Conservation (phyloP, 2,888 invertebrate species). For the Nomada ruficornis region DNA sequence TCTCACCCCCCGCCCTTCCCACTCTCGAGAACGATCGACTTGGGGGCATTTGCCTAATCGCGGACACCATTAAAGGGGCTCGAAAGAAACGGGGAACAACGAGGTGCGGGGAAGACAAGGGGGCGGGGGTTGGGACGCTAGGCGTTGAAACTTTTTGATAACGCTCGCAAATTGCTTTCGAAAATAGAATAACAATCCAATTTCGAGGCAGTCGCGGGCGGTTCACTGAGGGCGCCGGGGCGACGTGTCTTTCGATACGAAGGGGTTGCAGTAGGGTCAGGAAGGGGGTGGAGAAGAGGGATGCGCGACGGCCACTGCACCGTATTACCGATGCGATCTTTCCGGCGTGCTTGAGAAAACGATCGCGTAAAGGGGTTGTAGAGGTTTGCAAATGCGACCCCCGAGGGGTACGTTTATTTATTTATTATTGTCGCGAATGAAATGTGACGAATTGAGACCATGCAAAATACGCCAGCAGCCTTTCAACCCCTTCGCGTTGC, state of each 20-base stretch:
- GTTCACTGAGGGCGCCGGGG: constrained; percentile 72
- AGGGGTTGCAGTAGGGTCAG: constrained; percentile 30
- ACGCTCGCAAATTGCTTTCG: constrained; percentile 84
- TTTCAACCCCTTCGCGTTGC: too few relatives aligned
- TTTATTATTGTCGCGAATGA: too few relatives aligned
- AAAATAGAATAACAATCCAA: constrained; percentile 84
- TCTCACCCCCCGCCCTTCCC: too few relatives aligned
- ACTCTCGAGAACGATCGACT: not conserved
- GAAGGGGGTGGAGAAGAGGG: constrained; percentile 16
- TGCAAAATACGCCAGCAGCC: too few relatives aligned
- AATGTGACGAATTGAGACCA: too few relatives aligned
- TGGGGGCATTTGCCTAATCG: constrained; percentile 25
- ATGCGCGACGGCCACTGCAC: constrained; percentile 21
- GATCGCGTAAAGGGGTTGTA: not conserved
- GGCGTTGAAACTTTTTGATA: constrained; percentile 82
- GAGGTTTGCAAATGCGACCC: too few relatives aligned
- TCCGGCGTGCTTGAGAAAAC: constrained; percentile 21
- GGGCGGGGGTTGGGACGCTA: constrained; percentile 51
- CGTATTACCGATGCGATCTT: constrained; percentile 29
- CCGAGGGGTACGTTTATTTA: too few relatives aligned
- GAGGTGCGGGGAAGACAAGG: not conserved
- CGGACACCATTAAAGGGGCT: constrained; percentile 19
- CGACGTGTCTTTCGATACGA: constrained; percentile 51
- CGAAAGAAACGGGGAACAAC: constrained; percentile 4
- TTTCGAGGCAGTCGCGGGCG: constrained; percentile 75